phyloP scores from a whole-genome alignment of 2,888 invertebrate species.

The Oeneis ivallda region DNA sequence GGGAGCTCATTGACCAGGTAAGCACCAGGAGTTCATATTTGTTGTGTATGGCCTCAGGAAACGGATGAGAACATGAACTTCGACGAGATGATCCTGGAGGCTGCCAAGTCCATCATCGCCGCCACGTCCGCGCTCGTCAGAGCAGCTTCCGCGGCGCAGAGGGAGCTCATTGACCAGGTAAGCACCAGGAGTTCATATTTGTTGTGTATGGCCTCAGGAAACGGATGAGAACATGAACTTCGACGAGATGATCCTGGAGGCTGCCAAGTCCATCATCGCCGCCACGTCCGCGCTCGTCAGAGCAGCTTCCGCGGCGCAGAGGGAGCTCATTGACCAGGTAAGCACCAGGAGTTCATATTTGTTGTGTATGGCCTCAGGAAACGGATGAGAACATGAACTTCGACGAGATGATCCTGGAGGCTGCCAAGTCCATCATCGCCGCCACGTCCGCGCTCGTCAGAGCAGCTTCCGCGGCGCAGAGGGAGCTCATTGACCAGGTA shows the following conservation, averaged over 20 bases:
- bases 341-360: not conserved
- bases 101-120: conserved; percentile 98
- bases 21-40: not conserved
- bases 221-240: conserved; percentile 97
- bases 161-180: conserved; percentile 93
- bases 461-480: conserved; percentile 97
- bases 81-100: conserved; percentile 99
- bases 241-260: conserved; percentile 99
- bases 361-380: conserved; percentile 84
- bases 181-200: not conserved
- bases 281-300: conserved; percentile 98
- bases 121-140: conserved; percentile 98
- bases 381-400: conserved; percentile 97
- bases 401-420: conserved; percentile 99
- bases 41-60: conserved; percentile 84
- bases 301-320: conserved; percentile 97
- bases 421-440: conserved; percentile 98
- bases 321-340: conserved; percentile 93
- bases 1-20: conserved; percentile 93
- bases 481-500: conserved; percentile 93
- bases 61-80: conserved; percentile 97
- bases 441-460: conserved; percentile 98
- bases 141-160: conserved; percentile 97
- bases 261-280: conserved; percentile 98
- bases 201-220: conserved; percentile 84